Conservation (phyloP, 2,113 vertebrate species). For the Machaerirhynchus nigripectus region DNA sequence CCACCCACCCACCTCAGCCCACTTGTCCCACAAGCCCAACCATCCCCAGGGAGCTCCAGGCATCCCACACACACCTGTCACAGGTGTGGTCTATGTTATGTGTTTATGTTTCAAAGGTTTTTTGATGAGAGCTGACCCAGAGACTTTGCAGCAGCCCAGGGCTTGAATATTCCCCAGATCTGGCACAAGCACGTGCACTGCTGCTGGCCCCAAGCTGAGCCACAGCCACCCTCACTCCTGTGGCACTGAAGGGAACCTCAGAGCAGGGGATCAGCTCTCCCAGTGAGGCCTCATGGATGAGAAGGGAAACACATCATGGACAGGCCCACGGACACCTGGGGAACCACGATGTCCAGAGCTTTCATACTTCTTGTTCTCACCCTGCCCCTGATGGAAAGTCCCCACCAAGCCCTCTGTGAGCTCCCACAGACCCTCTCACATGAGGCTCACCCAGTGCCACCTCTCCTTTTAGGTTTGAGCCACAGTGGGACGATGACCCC, state of each 20-base stretch:
- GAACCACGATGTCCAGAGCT: background rate
- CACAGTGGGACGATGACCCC: background rate
- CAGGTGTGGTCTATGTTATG: background rate
- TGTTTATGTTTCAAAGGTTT: background rate
- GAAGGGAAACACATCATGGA: rapidly evolving
- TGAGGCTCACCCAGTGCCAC: rapidly evolving
- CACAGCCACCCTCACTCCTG: background rate
- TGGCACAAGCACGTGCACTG: background rate
- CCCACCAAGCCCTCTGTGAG: background rate
- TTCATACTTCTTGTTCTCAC: background rate
- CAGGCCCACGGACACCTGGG: background rate
- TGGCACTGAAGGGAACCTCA: background rate
- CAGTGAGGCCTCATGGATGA: rapidly evolving
- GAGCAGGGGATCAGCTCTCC: background rate
- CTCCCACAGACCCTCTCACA: background rate
- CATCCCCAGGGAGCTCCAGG: background rate
- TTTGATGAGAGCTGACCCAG: background rate
- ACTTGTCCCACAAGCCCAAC: background rate
- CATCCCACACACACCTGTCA: background rate
- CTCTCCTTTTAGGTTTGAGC: background rate
- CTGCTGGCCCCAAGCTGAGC: background rate
- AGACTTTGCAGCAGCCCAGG: background rate
- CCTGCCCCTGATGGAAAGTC: background rate
- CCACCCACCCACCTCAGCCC: background rate
- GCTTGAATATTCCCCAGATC: background rate